Base-by-base conservation (phyloP, 1,140 invertebrate species). In the Lerema accius region DNA sequence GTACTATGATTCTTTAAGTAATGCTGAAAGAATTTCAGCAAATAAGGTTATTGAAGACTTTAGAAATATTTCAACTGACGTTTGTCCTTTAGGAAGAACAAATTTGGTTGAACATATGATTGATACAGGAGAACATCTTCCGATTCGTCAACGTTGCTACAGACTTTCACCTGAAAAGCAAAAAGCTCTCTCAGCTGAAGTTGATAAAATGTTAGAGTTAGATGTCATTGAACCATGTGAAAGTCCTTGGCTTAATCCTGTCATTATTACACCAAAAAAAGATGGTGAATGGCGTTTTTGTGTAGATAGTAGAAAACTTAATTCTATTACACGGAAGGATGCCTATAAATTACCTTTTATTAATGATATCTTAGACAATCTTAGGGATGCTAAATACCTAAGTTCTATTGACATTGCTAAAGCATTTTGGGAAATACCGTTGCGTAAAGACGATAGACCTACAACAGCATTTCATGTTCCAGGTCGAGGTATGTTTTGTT, bases 301-400 rank as follows among this genome's bases (percentile, higher is more conserved):
- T 53, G 65, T 87, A 4, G 84, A 91, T 43, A 76, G 75, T 16
- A 48, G 86, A 1, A 78, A 75, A 56, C 19, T 90, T 4, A 91
- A 89, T 45, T 63, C 10, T 11, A n/a, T 37, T 11, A 37, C 35
- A 11, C 10, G n/a, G 0, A 0, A 4, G 0, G 35, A 37, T 11
- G 35, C 35, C n/a, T 37, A 37, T 11, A 37, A n/a, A 11, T n/a
- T 37, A 2, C 35, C 35, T 2, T 37, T 11, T 3, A 37, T 37
- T 11, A 37, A n/a, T 11, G 35, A 37, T 1, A 37, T 37, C n/a
- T 3, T 37, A 2, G 35, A 37, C n/a, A n/a, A 37, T 37, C n/a
- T 37, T 1, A n/a, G 4, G 11, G 4, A 37, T 11, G 35, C 35
- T 3, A 37, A 37, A 37, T 69, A 39, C 14, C 13, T 69, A 7